phyloP scores from a whole-genome alignment of 2,888 invertebrate species.

The Ochlodes sylvanus region DNA sequence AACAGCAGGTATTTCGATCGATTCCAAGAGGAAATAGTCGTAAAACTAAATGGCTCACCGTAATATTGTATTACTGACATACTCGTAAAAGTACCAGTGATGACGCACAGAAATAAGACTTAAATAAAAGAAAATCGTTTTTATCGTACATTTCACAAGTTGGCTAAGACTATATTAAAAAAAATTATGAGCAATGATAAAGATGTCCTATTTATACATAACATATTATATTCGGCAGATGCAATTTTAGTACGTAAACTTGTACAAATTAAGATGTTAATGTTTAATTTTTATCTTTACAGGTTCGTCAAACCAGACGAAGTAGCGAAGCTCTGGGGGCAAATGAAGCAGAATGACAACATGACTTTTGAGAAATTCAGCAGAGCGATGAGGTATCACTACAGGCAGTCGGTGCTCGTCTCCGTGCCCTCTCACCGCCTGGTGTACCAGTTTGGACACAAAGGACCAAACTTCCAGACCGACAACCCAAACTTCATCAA shows the following conservation, averaged over 20 bases:
- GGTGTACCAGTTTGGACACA: slow-evolving; percentile 93
- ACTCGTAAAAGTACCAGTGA: background rate
- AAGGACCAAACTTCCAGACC: slow-evolving; percentile 91
- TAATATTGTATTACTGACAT: slow-evolving; percentile 14
- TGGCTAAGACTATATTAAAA: background rate
- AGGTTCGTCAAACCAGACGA: slow-evolving; percentile 94
- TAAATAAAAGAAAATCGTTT: background rate
- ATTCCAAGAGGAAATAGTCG: slow-evolving; percentile 14
- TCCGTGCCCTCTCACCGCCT: slow-evolving; percentile 91
- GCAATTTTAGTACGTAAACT: background rate
- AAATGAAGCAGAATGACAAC: slow-evolving; percentile 92
- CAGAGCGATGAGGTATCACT: slow-evolving; percentile 95
- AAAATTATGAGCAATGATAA: no score
- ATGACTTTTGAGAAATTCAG: slow-evolving; percentile 98
- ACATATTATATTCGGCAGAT: no score
- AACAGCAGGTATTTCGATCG: slow-evolving; percentile 16
- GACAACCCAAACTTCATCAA: slow-evolving; percentile 84
- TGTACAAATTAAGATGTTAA: background rate
- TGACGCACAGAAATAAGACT: slow-evolving; percentile 10
- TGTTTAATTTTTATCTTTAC: slow-evolving; percentile 52
- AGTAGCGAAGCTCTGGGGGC: slow-evolving; percentile 95
- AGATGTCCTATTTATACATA: no score
- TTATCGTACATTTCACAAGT: background rate
- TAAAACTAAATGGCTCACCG: slow-evolving; percentile 12
- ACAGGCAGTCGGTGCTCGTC: slow-evolving; percentile 89